Conservation (phyloP, 1,140 invertebrate species). For the Dreissena polymorpha region DNA sequence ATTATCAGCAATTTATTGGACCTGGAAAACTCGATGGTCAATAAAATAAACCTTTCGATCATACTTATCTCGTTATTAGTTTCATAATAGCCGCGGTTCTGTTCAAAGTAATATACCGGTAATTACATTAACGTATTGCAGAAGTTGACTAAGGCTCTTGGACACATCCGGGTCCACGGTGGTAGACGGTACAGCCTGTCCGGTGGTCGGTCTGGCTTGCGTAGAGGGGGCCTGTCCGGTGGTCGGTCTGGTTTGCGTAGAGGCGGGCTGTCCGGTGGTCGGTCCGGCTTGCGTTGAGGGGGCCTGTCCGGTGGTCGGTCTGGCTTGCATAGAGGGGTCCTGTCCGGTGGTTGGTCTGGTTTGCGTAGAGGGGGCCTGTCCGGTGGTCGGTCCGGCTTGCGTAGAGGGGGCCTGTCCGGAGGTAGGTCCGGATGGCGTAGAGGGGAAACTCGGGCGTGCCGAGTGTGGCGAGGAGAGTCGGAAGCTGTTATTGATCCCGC, state of each 20-base stretch:
- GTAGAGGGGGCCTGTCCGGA: no score
- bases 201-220: background rate
- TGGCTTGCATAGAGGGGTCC: background rate
- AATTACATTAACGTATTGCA: slow-evolving; percentile 26
- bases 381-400: background rate
- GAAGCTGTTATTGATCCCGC: no score
- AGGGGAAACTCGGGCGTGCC: no score
- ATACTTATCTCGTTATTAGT: no score
- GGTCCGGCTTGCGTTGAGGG: background rate
- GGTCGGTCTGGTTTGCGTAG: background rate
- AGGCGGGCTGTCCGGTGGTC: background rate
- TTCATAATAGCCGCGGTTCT: no score
- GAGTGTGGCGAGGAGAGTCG: no score
- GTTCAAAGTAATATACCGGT: background rate
- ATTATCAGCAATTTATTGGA: no score
- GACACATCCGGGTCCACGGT: slow-evolving; percentile 11
- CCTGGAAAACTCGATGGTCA: no score
- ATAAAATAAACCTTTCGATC: no score
- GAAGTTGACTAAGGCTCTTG: slow-evolving; percentile 10
- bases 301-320: background rate
- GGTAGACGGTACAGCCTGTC: background rate
- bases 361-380: background rate
- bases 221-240: no score
- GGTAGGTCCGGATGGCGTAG: no score
- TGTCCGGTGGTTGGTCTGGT: no score